Percentiles rank a stretch among this genome's conserved stretches.
phyloP scores from a whole-genome alignment of 2,797 vertebrate species.

The Apogon hyalosoma region DNA sequence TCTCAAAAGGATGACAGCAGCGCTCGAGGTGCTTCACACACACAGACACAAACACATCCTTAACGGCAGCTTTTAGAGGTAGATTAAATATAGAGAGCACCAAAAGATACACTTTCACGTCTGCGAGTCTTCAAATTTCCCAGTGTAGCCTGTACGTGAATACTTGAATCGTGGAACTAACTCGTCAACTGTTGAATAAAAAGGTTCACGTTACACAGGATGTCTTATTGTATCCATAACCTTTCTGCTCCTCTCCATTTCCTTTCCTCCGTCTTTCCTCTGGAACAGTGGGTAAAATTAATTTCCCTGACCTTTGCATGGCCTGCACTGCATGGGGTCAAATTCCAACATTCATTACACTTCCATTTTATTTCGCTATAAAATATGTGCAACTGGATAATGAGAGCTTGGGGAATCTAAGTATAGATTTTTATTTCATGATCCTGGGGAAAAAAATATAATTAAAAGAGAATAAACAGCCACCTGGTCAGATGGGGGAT shows the following conservation, averaged over 20 bases:
- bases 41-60: constrained; percentile 42
- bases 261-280: constrained; percentile 22
- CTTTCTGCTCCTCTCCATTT: constrained; percentile 27
- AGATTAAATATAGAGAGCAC: constrained; percentile 59
- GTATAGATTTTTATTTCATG: constrained; percentile 77
- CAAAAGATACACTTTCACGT: constrained; percentile 40
- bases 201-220: constrained; percentile 53
- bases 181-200: constrained; percentile 53
- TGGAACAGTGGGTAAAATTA: constrained; percentile 71
- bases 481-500: constrained; percentile 68
- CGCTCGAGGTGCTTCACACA: constrained; percentile 68
- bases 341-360: constrained; percentile 76
- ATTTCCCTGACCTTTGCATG: constrained; percentile 76
- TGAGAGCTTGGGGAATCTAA: constrained; percentile 75
- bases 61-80: constrained; percentile 51
- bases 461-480: constrained; percentile 76
- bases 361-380: constrained; percentile 71
- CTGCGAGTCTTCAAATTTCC: constrained; percentile 40
- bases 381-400: constrained; percentile 76
- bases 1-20: constrained; percentile 73
- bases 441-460: constrained; percentile 60
- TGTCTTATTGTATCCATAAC: constrained; percentile 57
- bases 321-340: constrained; percentile 70
- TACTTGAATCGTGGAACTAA: constrained; percentile 24
- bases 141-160: neutral